Evolutionary conservation across 2,888 invertebrate genomes (phyloP).

Genomic region (Cabera pusaria): DNA sequence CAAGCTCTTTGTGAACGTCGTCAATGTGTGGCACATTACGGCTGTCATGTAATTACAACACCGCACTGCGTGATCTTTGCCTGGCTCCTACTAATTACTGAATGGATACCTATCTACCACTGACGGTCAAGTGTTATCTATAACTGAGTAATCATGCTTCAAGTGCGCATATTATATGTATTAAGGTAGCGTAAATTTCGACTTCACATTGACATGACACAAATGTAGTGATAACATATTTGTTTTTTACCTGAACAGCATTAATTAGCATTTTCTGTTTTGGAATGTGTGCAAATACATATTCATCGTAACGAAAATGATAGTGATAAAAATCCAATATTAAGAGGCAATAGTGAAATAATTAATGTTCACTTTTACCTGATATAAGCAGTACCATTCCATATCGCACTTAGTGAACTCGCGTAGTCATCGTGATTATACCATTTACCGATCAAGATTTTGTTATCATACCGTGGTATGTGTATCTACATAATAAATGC

Average conservation of each 20-base stretch:
- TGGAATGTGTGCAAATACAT: no score
- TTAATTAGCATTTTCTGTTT: no score
- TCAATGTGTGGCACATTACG: slow-evolving; percentile 6
- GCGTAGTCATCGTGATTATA: slow-evolving; percentile 42
- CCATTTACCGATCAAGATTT: slow-evolving; percentile 35
- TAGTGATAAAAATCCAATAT: no score
- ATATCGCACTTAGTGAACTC: slow-evolving; percentile 29
- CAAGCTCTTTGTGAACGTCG: slow-evolving; percentile 5
- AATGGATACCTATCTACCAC: slow-evolving; percentile 26
- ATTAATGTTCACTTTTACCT: slow-evolving; percentile 3
- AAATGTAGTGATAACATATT: no score
- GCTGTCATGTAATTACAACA: slow-evolving; percentile 45
- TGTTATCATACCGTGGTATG: slow-evolving; percentile 22
- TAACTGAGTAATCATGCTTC: slow-evolving; percentile 21
- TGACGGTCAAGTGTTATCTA: slow-evolving; percentile 44
- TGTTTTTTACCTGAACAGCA: no score
- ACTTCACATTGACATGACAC: no score
- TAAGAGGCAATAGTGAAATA: no score
- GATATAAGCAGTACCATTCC: neutral
- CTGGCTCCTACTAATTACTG: slow-evolving; percentile 36
- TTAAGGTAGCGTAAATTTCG: no score
- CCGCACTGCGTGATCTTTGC: slow-evolving; percentile 44
- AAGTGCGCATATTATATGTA: slow-evolving; percentile 20
- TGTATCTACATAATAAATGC: no score
- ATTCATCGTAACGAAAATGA: no score